Evolutionary conservation across 1,140 invertebrate species (phyloP).

Genomic region (Lasioglossum albipes): DNA sequence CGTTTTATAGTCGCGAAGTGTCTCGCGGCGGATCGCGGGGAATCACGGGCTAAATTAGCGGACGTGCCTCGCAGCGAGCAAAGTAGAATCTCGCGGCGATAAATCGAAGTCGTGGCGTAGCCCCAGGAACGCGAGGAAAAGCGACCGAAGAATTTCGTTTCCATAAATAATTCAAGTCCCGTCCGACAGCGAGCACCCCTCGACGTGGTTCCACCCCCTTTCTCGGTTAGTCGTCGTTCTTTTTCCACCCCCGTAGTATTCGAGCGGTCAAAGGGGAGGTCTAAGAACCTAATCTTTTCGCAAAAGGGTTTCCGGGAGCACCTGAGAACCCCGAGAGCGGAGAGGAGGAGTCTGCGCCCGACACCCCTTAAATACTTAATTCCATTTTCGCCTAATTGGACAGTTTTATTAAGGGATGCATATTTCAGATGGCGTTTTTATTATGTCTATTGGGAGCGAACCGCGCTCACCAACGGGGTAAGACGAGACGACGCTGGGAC

Average conservation of each 20-base stretch:
- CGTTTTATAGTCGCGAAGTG: background rate
- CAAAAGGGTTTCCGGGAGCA: constrained; percentile 64
- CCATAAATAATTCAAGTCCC: constrained; percentile 67
- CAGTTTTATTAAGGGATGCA: constrained; percentile 80
- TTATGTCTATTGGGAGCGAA: constrained; percentile 75
- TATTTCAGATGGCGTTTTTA: constrained; percentile 80
- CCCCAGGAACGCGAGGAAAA: constrained; percentile 4
- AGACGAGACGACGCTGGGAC: constrained; percentile 13
- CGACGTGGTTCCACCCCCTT: background rate
- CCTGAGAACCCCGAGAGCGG: constrained; percentile 55
- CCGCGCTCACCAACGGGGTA: background rate
- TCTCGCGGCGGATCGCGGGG: background rate
- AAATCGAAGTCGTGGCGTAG: constrained; percentile 25
- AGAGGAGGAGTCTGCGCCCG: constrained; percentile 49
- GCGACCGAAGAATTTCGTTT: constrained; percentile 35
- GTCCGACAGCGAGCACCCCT: constrained; percentile 40
- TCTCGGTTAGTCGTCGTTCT: background rate
- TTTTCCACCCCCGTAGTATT: background rate
- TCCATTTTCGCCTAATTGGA: constrained; percentile 79
- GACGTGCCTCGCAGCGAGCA: background rate
- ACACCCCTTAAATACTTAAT: constrained; percentile 78
- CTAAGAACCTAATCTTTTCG: constrained; percentile 71
- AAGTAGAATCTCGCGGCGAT: constrained; percentile 10
- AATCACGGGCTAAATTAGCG: constrained; percentile 14
- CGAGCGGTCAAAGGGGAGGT: constrained; percentile 53